Base-by-base conservation (phyloP, 2,888 invertebrate species). In the Apodemia duryi region DNA sequence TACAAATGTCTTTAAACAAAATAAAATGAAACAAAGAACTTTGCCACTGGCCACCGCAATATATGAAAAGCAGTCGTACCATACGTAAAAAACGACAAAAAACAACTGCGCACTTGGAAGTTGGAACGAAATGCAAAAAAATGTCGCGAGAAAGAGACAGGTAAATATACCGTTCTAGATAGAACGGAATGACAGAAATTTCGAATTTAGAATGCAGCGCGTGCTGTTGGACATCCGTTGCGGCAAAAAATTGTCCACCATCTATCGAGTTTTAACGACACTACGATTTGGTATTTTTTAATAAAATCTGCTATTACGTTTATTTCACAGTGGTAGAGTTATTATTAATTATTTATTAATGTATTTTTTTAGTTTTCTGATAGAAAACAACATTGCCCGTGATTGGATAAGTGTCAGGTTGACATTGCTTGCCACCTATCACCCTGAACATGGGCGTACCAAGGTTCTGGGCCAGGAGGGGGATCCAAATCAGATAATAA, bases 171-270 rank as follows among this genome's bases (percentile, higher is more conserved):
- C 72, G 74, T 72, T 75, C 72, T 73, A 74, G 84, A 77, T 77
- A 81, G 85, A 86, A 75, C 73, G 82, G 81, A 78, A 86, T 76
- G 76, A 81, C 72, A 75, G 77, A 82, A 80, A 81, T 84, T 81
- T 82, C 79, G 79, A 88, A 88, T 85, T 91, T 90, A 86, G 87
- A 90, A 91, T 91, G 91, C 91, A 87, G 83, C 89, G 89, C 91
- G 88, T 90, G 91, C 88, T 79, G 83, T 77, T 80, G 80, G 83
- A 88, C 91, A 91, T 91, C 91, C 91, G 89, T 84, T 80, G 86
- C 71, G 77, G 86, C 83, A 84, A 90, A 90, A 87, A 88, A 83
- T 77, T 79, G 74, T 75, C 77, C 79, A 86, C 87, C 87, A 86
- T 87, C 89, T 88, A 86, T 77, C 76, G 85, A 78, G 73, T 72